Evolutionary conservation across 1,140 invertebrate species (phyloP), one percentile per base, ranked within the genome.

Genomic region (Temnothorax nylanderi): DNA sequence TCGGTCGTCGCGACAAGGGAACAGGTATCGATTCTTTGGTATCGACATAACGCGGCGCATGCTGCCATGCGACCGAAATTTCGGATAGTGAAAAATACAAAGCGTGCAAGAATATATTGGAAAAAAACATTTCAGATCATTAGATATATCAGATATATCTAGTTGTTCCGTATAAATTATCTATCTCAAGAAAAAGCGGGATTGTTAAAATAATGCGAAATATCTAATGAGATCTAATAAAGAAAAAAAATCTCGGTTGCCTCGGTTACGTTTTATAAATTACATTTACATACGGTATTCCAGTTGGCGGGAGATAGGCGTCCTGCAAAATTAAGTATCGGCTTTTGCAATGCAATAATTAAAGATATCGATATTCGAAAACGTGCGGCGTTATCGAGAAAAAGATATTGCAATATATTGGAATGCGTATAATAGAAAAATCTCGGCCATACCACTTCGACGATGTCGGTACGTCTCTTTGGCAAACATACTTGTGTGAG

Each of bases 401-500:
- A 41, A 41, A 75, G 21, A 60, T 60, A 76, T 41, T 32, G 13
- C 3, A 44, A 44, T 41, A 44, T 41, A 51, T 3, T 65, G 11
- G 0, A 64, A 56, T 75, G n/a, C 21, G 16, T 56, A n/a, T 41
- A 58, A 89, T 75, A 76, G 47, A 85, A 69, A 37, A 77, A 89
- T 89, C 54, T 88, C 54, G 81, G 51, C n/a, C 62, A 60, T 78
- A 49, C 16, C 60, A 78, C 77, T 78, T 78, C 32, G 71, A 86
- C 69, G 51, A 89, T 76, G 84, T 71, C 82, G 21, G 8, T 21
- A 71, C 80, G 88, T 92, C 87, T 93, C 93, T 93, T 93, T 93
- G 93, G 93, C 92, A 93, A 93, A 91, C 85, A 90, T 71, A 77
- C 74, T 87, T 91, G 88, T 88, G 88, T 89, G 91, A 69, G 65